These are phyloP conservation scores for Drosophila suzukii DNA, from an alignment of 1,140 invertebrate species.

Conservation along the genomic window DNA sequence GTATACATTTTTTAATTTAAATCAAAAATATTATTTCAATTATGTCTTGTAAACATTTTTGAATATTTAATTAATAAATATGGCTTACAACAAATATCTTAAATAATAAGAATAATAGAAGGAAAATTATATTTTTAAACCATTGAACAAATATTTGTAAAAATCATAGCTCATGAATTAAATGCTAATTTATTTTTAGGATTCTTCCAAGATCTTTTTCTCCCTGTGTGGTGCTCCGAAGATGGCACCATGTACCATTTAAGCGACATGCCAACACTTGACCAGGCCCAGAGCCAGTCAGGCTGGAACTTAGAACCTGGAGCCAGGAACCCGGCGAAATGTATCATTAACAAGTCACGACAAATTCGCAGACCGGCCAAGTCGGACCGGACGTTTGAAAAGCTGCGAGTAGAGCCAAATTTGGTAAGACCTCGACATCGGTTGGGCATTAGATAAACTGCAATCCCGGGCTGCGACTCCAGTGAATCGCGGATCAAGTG, in stretches of 20 bases:
- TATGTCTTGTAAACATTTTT: too few relatives aligned
- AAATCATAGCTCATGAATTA: too few relatives aligned
- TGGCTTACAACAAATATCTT: too few relatives aligned
- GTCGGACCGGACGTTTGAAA: constrained; percentile 62
- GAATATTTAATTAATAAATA: too few relatives aligned
- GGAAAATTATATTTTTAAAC: too few relatives aligned
- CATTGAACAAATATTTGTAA: too few relatives aligned
- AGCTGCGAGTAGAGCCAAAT: constrained; percentile 70
- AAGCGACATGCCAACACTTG: constrained; percentile 82
- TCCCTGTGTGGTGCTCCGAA: constrained; percentile 45
- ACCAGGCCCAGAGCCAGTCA: constrained; percentile 47
- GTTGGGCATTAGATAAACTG: constrained; percentile 78
- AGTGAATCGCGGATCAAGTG: constrained; percentile 61
- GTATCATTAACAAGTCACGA: constrained; percentile 83
- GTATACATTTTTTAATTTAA: too few relatives aligned
- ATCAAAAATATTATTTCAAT: too few relatives aligned
- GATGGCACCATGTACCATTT: constrained; percentile 78
- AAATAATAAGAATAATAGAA: too few relatives aligned
- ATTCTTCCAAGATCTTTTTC: neutral
- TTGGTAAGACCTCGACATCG: constrained; percentile 62
- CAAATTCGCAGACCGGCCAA: constrained; percentile 63
- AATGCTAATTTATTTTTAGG: too few relatives aligned
- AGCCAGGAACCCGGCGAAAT: constrained; percentile 41
- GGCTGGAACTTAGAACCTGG: neutral
- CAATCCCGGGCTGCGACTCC: constrained; percentile 20